phyloP scores from a whole-genome alignment of 2,113 vertebrate genomes.

The Aplodontia rufa region DNA sequence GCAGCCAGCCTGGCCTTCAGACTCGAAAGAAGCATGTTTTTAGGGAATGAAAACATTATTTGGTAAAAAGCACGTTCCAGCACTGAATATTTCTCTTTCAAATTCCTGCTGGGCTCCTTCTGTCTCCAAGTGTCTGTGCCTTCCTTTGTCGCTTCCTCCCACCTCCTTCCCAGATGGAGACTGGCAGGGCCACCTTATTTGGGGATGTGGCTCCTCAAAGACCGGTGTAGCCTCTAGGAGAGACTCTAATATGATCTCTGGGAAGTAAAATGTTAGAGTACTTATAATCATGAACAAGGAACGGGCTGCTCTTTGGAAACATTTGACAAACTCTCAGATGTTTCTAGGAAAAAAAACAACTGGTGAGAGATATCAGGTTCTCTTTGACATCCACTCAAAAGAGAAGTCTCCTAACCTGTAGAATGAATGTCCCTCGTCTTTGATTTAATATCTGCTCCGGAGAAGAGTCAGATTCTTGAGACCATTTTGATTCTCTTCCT shows the following conservation, averaged over 20 bases:
- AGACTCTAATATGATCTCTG: not conserved
- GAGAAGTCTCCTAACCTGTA: not conserved
- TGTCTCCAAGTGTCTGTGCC: conserved; percentile 65
- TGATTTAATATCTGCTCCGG: conserved; percentile 13
- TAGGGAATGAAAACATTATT: conserved; percentile 73
- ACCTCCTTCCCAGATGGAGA: conserved; percentile 67
- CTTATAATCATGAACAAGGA: not conserved
- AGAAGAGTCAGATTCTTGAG: not conserved
- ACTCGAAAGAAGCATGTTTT: conserved; percentile 69
- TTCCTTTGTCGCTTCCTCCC: conserved; percentile 52
- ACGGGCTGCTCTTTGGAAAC: conserved; percentile 14
- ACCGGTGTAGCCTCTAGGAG: not conserved
- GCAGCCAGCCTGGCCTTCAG: conserved; percentile 71
- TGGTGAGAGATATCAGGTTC: not conserved
- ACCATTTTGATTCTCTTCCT: not conserved
- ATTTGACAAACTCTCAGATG: conserved; percentile 23
- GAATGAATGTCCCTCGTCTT: conserved; percentile 25
- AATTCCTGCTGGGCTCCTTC: conserved; percentile 78
- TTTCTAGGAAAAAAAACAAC: conserved; percentile 20
- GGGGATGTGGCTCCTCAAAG: not conserved
- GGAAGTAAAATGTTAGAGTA: not conserved
- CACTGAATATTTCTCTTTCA: conserved; percentile 69
- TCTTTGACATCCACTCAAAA: not conserved
- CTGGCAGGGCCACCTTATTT: conserved; percentile 12
- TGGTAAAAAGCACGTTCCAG: conserved; percentile 70